These are phyloP conservation scores for Aleiodes alternator DNA, from an alignment of 2,888 invertebrate genomes.

Conservation along the genomic window DNA sequence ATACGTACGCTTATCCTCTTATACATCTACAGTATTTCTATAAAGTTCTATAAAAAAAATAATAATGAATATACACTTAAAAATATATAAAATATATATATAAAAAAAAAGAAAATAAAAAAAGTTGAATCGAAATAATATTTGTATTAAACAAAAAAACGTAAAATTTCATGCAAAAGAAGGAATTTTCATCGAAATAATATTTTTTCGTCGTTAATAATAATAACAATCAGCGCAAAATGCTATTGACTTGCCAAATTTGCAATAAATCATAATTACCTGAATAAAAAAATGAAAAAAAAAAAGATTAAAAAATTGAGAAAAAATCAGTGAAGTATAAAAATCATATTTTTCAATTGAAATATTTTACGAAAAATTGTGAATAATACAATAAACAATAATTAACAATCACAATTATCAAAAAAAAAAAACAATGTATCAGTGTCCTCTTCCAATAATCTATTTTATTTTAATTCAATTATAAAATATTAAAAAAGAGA, in stretches of 20 bases:
- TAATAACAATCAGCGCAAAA: slow-evolving; percentile 15
- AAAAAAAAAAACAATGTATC: not conserved
- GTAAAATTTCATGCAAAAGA: not conserved
- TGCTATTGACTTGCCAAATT: slow-evolving; percentile 30
- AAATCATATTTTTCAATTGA: slow-evolving; percentile 29
- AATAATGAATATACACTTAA: slow-evolving; percentile 53
- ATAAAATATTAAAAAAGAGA: too few species aligned
- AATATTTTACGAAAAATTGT: not conserved
- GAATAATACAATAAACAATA: too few species aligned
- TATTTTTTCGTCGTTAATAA: not conserved
- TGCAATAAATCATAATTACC: slow-evolving; percentile 1
- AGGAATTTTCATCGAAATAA: too few species aligned
- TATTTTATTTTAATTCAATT: too few species aligned
- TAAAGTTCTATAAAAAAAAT: slow-evolving; percentile 56
- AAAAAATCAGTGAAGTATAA: not conserved
- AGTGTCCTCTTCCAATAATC: slow-evolving; percentile 2
- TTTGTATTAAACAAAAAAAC: not conserved
- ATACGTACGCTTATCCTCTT: slow-evolving; percentile 65
- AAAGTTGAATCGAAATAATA: slow-evolving; percentile 14
- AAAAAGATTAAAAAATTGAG: not conserved
- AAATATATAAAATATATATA: slow-evolving; percentile 45
- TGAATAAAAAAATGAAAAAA: not conserved
- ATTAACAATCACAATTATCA: slow-evolving; percentile 13
- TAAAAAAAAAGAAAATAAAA: slow-evolving; percentile 30
- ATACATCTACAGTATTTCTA: slow-evolving; percentile 64